Evolutionary conservation across 2,113 vertebrate species (phyloP), one percentile per base, ranked within the genome.

Genomic region (Callionymus lyra): DNA sequence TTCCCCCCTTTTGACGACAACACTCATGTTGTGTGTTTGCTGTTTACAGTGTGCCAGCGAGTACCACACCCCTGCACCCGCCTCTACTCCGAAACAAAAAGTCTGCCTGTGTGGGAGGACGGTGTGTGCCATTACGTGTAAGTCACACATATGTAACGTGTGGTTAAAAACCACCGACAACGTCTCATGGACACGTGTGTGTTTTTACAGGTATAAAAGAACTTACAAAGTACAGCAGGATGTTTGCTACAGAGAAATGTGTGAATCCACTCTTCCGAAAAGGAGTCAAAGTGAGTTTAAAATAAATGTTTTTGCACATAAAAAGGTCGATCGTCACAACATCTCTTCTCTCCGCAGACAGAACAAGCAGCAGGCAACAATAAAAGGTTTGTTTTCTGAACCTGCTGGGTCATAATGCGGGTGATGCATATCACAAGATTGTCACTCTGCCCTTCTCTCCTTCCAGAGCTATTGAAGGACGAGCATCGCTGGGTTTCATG

Each of bases 71-170:
- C 86, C 16, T 96, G 94, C 59, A 96, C 93, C 0, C 85, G 90
- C 41, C 87, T 97, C 38, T 92, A 89, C 75, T 94, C 89, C 0
- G 93, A 96, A 76, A 92, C 89, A 13, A 92, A 90, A 83, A 89
- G 89, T 6, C 79, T 92, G 57, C 93, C 91, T 0, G 81, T 94
- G 57, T 94, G 93, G 93, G 88, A 95, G 76, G 89, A 83, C 19
- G 88, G 87, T 40, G 62, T 89, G 66, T 98, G 88, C 56, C 92
- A 88, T 81, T 92, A 85, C 70, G 68, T 77, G 83, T 86, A 48
- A 84, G 84, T 73, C 31, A 9, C 31, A 12, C 10, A 4, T 8
- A n/a, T 5, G 21, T 27, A 8, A 8, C 21, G 21, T 8, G 21
- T 8, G 21, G 4, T 27, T 27, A 8, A 4, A 8, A 5, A 5